Conservation (phyloP, 2,797 vertebrate genomes). For the Halcyon leucocephala region DNA sequence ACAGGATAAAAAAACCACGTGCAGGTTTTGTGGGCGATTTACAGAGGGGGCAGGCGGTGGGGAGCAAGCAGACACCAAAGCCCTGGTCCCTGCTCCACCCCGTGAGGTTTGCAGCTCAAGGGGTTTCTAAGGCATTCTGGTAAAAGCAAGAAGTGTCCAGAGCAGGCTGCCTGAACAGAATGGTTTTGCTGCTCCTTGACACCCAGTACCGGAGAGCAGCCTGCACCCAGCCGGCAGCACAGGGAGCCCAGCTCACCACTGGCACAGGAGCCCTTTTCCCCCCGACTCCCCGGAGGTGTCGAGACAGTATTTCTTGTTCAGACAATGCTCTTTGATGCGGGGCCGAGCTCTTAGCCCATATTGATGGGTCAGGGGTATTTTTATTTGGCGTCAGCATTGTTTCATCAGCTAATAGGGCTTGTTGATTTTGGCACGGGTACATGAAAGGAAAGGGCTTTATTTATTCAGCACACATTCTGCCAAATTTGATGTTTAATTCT, state of each 20-base stretch:
- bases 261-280: background rate
- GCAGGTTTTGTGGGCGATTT: background rate
- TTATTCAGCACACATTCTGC: conserved; percentile 44
- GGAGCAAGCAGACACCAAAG: background rate
- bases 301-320: background rate
- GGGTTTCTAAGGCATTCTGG: background rate
- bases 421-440: conserved; percentile 47
- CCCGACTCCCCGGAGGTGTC: background rate
- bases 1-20: rapidly evolving
- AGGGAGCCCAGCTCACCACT: background rate
- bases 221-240: rapidly evolving
- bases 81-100: background rate
- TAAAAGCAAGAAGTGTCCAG: background rate
- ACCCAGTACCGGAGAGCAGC: background rate
- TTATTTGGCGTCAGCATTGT: conserved; percentile 61
- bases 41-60: rapidly evolving
- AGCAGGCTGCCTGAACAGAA: background rate
- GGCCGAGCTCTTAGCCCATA: conserved; percentile 34
- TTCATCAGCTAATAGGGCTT: conserved; percentile 64
- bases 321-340: background rate
- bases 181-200: background rate
- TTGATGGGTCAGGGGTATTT: conserved; percentile 62
- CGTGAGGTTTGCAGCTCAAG: background rate
- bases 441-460: conserved; percentile 52
- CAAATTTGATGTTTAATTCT: conserved; percentile 51